Evolutionary conservation across 2,113 vertebrate genomes (phyloP), one percentile per base, ranked within the genome.

Genomic region (Campylorhamphus procurvoides): DNA sequence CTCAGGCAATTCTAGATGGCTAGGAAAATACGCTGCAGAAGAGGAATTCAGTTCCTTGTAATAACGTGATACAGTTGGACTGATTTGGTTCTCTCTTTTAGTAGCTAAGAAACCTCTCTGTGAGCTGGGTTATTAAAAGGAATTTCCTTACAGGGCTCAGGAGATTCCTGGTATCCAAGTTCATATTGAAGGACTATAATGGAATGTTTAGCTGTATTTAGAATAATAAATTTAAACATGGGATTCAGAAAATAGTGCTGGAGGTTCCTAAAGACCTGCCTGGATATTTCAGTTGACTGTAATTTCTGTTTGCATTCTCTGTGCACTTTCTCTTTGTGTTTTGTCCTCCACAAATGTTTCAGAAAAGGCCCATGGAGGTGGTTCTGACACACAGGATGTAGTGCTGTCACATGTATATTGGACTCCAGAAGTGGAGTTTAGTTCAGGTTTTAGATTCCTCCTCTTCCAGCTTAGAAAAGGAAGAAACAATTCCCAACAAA

Each of bases 141-240:
- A 94, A 95, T 95, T 96, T 96, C 90, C 80, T 81, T 93, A 95
- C 7, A 7, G 80, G 76, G 46, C 92, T 95, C 93, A 58, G 64
- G 96, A 96, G 96, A 90, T 90, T 91, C 75, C 72, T 91, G 68
- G 72, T 91, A 83, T 92, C 87, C 69, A 71, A 82, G 69, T 76
- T 88, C 37, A 47, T 95, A 80, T 55, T 53, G 35, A 72, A 81
- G 64, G 80, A 39, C 53, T 66, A 7, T 40, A 69, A 31, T 67
- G 86, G 58, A 94, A 93, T 91, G 71, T 72, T 94, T 80, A 60
- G 23, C 28, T 93, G 73, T 74, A 59, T 92, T 86, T 64, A 86
- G 55, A 93, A 90, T 50, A 84, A 58, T 62, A 80, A 59, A 83
- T 91, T 87, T 67, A 56, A 93, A 42, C 2, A 2, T 4, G 3